Evolutionary conservation across 2,797 vertebrate species (phyloP).

Genomic region (Diplodus puntazzo): DNA sequence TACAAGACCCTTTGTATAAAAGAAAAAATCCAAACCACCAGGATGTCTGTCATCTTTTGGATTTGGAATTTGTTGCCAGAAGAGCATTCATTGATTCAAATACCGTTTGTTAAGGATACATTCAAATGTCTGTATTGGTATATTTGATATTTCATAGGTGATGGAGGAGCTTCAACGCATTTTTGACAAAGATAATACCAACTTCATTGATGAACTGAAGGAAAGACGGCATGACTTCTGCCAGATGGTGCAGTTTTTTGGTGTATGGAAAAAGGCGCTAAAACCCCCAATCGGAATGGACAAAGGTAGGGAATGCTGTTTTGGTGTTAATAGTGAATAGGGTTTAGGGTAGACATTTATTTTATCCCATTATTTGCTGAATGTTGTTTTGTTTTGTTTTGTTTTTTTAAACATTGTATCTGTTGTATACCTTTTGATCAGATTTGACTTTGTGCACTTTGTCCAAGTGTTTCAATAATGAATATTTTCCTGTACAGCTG

Average conservation of each 20-base stretch:
- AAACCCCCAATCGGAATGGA: conserved; percentile 54
- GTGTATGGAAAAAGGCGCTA: conserved; percentile 45
- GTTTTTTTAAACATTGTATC: not conserved
- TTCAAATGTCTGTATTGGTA: conserved; percentile 26
- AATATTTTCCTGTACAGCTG: conserved; percentile 39
- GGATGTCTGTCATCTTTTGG: too few species aligned
- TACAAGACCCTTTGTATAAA: conserved; percentile 24
- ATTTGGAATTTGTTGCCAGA: too few species aligned
- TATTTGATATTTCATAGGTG: conserved; percentile 36
- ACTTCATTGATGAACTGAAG: conserved; percentile 58
- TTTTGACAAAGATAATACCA: conserved; percentile 40
- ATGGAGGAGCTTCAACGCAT: conserved; percentile 34
- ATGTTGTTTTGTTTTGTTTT: not conserved
- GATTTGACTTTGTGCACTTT: conserved; percentile 30
- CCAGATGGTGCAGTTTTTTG: conserved; percentile 58
- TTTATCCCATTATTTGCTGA: conserved; percentile 1
- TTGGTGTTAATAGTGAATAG: conserved; percentile 11
- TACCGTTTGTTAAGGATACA: not conserved
- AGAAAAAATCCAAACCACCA: too few species aligned
- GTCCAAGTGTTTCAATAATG: not conserved
- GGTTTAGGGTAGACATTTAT: conserved; percentile 10
- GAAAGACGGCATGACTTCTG: conserved; percentile 36
- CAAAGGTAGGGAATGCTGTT: conserved; percentile 38
- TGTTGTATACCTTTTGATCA: conserved; percentile 17
- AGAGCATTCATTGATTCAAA: too few species aligned